Evolutionary conservation across 1,140 invertebrate species (phyloP).

Genomic region (Cotesia vestalis): DNA sequence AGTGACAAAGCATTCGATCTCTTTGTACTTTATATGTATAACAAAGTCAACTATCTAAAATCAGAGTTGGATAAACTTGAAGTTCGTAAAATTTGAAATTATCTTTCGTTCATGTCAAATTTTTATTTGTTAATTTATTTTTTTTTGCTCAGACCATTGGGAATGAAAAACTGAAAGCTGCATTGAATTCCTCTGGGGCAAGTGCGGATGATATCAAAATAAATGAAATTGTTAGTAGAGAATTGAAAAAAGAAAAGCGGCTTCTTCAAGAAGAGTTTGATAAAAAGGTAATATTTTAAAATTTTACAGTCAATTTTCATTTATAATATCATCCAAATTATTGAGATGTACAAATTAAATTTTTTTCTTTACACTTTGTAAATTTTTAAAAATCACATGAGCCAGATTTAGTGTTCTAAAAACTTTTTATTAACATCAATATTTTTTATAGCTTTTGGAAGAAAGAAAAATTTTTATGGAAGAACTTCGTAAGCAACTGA

Average conservation of each 20-base stretch:
- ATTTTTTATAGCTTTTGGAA: constrained; percentile 67
- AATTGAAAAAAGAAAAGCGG: constrained; percentile 55
- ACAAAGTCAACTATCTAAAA: constrained; percentile 73
- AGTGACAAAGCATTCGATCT: constrained; percentile 74
- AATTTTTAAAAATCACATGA: no score
- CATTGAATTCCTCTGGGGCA: constrained; percentile 69
- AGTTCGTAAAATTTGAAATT: constrained; percentile 51
- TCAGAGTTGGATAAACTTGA: constrained; percentile 74
- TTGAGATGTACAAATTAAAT: no score
- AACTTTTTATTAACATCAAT: background rate
- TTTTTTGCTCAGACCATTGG: constrained; percentile 69
- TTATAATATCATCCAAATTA: no score
- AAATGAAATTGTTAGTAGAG: constrained; percentile 50
- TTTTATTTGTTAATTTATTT: constrained; percentile 13
- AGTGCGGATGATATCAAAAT: constrained; percentile 57
- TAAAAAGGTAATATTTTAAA: constrained; percentile 51
- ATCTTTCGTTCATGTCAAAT: background rate
- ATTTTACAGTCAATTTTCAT: background rate
- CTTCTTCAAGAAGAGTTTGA: constrained; percentile 52
- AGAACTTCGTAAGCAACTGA: constrained; percentile 80
- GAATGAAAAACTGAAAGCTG: constrained; percentile 70
- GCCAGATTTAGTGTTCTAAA: background rate
- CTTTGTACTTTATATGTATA: constrained; percentile 74
- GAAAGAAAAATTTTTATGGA: constrained; percentile 75
- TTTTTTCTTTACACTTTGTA: no score